These are phyloP conservation scores for Nyctereutes procyonoides DNA, from an alignment of 2,113 vertebrate species.

Conservation along the genomic window DNA sequence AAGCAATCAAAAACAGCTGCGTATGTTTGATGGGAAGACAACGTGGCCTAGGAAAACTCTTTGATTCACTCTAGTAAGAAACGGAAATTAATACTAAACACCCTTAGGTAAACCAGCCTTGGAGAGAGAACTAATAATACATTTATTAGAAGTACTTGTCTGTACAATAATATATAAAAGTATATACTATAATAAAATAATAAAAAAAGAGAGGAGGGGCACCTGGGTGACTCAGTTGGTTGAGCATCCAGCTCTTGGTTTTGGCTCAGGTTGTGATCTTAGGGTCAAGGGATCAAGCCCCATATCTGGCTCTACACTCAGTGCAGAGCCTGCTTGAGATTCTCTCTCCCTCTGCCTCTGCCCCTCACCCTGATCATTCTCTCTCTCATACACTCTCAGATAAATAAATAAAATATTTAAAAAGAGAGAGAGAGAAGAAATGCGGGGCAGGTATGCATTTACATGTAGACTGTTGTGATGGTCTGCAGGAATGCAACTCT, in stretches of 20 bases:
- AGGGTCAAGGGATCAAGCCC: not conserved
- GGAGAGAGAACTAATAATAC: not conserved
- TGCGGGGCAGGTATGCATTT: too few species aligned
- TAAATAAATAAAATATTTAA: not conserved
- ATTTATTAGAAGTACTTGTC: not conserved
- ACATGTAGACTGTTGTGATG: rapidly evolving
- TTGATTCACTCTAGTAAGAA: not conserved
- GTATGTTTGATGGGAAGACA: not conserved
- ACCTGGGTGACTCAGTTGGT: not conserved
- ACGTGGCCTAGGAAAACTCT: not conserved
- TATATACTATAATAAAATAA: not conserved
- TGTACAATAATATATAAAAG: not conserved
- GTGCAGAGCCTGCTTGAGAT: not conserved
- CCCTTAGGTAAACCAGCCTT: not conserved
- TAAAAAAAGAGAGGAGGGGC: not conserved
- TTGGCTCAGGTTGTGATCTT: not conserved
- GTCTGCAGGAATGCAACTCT: rapidly evolving
- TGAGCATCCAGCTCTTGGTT: not conserved
- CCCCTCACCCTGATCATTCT: not conserved
- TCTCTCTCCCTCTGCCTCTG: not conserved
- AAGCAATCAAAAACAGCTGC: not conserved
- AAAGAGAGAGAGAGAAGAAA: not conserved
- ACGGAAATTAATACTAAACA: not conserved
- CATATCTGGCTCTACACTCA: not conserved
- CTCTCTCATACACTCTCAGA: not conserved